phyloP scores from a whole-genome alignment of 2,888 invertebrate species.

The Autographa pulchrina region DNA sequence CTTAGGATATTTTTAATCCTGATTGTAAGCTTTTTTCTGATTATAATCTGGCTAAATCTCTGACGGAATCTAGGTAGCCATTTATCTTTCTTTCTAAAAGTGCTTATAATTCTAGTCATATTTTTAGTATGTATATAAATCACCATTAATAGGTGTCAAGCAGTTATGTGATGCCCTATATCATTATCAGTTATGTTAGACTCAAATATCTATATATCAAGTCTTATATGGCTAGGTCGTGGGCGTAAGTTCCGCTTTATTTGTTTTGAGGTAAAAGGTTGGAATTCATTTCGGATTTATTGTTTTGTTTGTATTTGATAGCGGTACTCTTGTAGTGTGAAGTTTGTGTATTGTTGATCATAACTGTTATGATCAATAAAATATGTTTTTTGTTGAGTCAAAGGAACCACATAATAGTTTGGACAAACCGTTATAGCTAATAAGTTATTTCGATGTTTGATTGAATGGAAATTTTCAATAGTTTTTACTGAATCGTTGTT shows the following conservation, averaged over 20 bases:
- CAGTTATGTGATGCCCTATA: conserved; percentile 61
- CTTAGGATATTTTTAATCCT: too few species aligned
- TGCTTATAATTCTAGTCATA: conserved; percentile 29
- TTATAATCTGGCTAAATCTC: too few species aligned
- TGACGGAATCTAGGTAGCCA: neutral
- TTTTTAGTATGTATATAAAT: conserved; percentile 56
- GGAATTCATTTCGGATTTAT: conserved; percentile 28
- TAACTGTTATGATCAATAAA: too few species aligned
- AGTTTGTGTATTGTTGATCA: neutral
- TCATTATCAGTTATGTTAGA: conserved; percentile 54
- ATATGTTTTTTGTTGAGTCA: too few species aligned
- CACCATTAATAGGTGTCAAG: conserved; percentile 63
- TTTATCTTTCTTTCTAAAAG: conserved; percentile 33
- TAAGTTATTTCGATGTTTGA: too few species aligned
- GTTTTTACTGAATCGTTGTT: too few species aligned
- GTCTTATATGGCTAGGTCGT: conserved; percentile 31
- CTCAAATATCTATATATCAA: conserved; percentile 47
- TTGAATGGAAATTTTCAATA: too few species aligned
- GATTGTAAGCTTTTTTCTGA: too few species aligned
- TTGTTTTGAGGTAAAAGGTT: conserved; percentile 44
- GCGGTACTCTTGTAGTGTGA: neutral
- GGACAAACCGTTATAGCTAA: too few species aligned
- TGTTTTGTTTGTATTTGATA: neutral
- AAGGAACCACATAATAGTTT: too few species aligned
- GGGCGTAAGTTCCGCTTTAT: conserved; percentile 42